These are phyloP conservation scores for Hyposoter dolosus DNA, from an alignment of 2,888 invertebrate species.

Conservation along the genomic window DNA sequence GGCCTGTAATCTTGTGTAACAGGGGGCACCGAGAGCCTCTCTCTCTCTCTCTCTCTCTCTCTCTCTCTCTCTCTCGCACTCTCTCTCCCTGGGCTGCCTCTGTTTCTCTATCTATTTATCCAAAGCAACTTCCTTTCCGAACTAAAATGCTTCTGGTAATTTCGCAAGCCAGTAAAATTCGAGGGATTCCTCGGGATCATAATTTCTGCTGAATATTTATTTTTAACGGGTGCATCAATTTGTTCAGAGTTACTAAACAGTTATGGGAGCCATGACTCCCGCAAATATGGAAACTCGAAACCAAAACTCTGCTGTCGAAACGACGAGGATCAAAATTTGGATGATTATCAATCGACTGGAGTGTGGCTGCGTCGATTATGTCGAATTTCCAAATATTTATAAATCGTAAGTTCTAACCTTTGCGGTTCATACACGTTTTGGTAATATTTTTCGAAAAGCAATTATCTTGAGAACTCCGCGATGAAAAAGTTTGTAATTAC, in stretches of 20 bases:
- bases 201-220: not conserved
- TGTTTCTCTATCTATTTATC: not conserved
- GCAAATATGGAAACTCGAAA: not conserved
- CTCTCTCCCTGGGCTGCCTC: not conserved
- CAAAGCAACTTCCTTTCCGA: constrained; percentile 27
- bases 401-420: too few species aligned
- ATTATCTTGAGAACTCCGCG: too few species aligned
- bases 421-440: too few species aligned
- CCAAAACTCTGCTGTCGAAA: too few species aligned
- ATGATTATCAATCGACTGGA: too few species aligned
- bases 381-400: too few species aligned
- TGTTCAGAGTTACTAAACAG: not conserved
- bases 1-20: constrained; percentile 79
- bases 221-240: not conserved
- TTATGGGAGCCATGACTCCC: not conserved
- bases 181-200: constrained; percentile 11
- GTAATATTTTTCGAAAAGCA: too few species aligned
- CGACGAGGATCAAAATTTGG: too few species aligned
- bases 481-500: too few species aligned
- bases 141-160: constrained; percentile 39
- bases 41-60: not conserved
- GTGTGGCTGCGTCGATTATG: too few species aligned
- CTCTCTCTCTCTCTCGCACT: constrained; percentile 7
- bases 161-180: constrained; percentile 27
- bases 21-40: constrained; percentile 66